Evolutionary conservation across 2,113 vertebrate genomes (phyloP).

Genomic region (Crotophaga sulcirostris): DNA sequence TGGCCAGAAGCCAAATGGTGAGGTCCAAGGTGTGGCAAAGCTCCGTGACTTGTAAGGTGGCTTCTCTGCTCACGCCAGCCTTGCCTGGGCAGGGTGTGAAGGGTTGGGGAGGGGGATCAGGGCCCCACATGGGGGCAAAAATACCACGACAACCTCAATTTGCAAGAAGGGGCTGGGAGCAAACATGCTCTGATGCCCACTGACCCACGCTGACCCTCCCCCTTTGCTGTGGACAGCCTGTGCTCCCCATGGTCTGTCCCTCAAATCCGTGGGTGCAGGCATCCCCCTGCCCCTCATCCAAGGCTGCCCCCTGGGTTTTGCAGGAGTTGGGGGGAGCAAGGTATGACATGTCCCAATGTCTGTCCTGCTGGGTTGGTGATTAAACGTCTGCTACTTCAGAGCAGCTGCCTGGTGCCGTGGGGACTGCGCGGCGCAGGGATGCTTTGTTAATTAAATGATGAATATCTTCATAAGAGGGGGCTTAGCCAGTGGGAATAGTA

Average conservation of each 20-base stretch:
- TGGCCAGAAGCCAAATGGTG: not conserved
- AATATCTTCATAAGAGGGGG: not conserved
- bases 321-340: rapidly evolving
- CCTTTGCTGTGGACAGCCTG: not conserved
- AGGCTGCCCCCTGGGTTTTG: not conserved
- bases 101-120: not conserved
- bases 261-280: rapidly evolving
- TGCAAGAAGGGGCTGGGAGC: not conserved
- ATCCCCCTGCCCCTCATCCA: rapidly evolving
- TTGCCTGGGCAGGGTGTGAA: not conserved
- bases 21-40: not conserved
- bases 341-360: rapidly evolving
- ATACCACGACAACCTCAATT: rapidly evolving
- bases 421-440: not conserved
- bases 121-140: not conserved
- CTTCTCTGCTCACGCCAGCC: not conserved
- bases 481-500: not conserved
- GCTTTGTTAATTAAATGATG: not conserved
- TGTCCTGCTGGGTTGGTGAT: rapidly evolving
- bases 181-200: rapidly evolving
- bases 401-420: not conserved
- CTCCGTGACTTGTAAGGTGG: not conserved
- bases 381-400: not conserved
- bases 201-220: rapidly evolving
- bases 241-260: rapidly evolving